Conservation (phyloP, 2,113 vertebrate genomes). For the Zosterops hypoxanthus region DNA sequence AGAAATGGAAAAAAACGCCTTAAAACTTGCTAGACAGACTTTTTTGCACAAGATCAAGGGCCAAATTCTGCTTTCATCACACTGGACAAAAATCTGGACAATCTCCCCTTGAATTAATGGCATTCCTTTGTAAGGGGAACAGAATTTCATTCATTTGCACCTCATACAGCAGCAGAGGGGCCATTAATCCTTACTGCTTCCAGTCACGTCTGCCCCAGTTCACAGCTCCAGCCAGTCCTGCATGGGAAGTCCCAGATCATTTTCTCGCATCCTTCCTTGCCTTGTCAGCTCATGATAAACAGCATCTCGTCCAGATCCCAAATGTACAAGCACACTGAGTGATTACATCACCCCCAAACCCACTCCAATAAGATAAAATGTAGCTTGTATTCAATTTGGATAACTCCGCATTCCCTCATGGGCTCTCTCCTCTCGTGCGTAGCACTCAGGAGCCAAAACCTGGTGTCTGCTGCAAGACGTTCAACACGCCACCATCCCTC, state of each 20-base stretch:
- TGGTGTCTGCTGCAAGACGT: neutral
- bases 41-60: conserved; percentile 21
- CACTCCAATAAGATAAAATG: conserved; percentile 48
- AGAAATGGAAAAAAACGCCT: neutral
- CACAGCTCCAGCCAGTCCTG: neutral
- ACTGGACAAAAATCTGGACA: conserved; percentile 43
- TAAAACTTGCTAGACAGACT: neutral
- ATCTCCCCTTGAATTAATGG: conserved; percentile 36
- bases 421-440: accelerated
- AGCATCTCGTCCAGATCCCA: neutral
- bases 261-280: conserved; percentile 47
- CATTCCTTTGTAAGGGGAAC: conserved; percentile 49
- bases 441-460: neutral
- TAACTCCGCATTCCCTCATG: neutral
- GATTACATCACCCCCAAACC: conserved; percentile 38
- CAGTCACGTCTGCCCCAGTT: conserved; percentile 32
- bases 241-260: conserved; percentile 53
- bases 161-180: conserved; percentile 18
- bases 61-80: conserved; percentile 45
- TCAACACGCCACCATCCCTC: neutral
- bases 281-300: conserved; percentile 61
- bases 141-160: conserved; percentile 62
- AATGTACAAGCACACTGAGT: neutral
- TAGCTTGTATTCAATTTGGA: neutral
- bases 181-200: conserved; percentile 47